Conservation (phyloP, 2,113 vertebrate genomes). For the Prochilodus magdalenae region DNA sequence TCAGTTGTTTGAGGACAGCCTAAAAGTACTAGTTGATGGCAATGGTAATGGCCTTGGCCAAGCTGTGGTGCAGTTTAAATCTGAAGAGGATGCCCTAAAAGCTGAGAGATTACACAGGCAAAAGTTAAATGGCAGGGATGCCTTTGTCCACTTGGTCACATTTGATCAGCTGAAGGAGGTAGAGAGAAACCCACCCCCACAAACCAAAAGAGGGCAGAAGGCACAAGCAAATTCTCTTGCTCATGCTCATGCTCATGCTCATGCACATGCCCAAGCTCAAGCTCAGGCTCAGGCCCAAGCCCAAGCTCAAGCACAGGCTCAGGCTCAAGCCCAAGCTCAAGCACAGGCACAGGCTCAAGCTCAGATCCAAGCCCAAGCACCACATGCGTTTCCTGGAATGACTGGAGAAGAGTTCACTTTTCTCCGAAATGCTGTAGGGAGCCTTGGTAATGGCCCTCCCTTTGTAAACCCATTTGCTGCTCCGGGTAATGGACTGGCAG, state of each 20-base stretch:
- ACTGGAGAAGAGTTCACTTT: constrained; percentile 89
- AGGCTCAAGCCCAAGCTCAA: constrained; percentile 58
- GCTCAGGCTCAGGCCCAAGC: constrained; percentile 64
- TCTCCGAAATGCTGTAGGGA: constrained; percentile 85
- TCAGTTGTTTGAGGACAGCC: constrained; percentile 88
- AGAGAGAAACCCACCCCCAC: constrained; percentile 91
- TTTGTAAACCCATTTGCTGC: constrained; percentile 88
- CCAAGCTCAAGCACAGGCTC: constrained; percentile 60
- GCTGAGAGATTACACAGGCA: constrained; percentile 95
- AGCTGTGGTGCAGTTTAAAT: constrained; percentile 92
- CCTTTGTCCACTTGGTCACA: constrained; percentile 91
- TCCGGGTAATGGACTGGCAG: constrained; percentile 86
- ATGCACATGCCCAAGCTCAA: constrained; percentile 54
- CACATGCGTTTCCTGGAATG: constrained; percentile 75
- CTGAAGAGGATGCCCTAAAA: constrained; percentile 94
- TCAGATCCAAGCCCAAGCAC: constrained; percentile 61
- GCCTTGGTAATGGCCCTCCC: constrained; percentile 84
- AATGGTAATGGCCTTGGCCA: constrained; percentile 95
- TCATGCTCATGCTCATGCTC: constrained; percentile 51
- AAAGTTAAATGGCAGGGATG: constrained; percentile 95
- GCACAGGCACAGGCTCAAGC: constrained; percentile 58
- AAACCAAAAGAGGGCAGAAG: constrained; percentile 90
- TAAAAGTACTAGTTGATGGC: constrained; percentile 91
- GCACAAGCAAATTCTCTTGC: constrained; percentile 75
- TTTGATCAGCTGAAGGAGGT: constrained; percentile 95